phyloP scores from a whole-genome alignment of 30 jellyfish, hydroid and myxozoan species.

The Pseudorhiza aurosa region DNA sequence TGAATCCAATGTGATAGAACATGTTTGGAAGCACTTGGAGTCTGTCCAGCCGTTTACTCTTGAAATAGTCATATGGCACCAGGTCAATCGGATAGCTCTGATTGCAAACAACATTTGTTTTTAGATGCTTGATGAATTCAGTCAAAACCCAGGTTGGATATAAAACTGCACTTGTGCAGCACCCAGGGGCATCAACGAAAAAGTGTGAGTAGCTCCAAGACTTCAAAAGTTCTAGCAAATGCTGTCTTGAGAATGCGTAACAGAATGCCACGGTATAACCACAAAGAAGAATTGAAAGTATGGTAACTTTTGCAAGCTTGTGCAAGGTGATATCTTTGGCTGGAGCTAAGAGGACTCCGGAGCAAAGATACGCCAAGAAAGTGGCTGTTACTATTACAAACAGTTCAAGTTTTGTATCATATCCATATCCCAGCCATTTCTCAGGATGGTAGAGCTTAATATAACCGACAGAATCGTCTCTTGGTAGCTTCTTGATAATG shows the following conservation, averaged over 20 bases:
- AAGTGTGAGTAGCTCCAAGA: constrained; percentile 4
- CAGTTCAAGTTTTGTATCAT: constrained; percentile 37
- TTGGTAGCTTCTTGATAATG: neutral
- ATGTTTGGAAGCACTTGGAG: constrained; percentile 41
- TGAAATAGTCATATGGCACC: constrained; percentile 17
- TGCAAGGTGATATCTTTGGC: neutral
- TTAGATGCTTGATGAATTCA: constrained; percentile 10
- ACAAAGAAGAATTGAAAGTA: neutral
- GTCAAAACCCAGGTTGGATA: constrained; percentile 10
- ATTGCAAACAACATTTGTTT: constrained; percentile 11
- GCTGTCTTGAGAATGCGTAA: constrained; percentile 57
- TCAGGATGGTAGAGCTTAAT: constrained; percentile 42
- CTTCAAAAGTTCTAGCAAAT: constrained; percentile 14
- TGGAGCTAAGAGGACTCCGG: neutral
- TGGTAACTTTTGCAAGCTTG: neutral
- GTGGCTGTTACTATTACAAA: neutral
- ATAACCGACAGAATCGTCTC: constrained; percentile 28
- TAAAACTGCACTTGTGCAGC: constrained; percentile 42
- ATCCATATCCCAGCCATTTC: constrained; percentile 58
- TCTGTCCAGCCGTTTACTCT: neutral
- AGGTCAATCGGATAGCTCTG: constrained; percentile 8
- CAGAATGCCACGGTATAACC: constrained; percentile 3
- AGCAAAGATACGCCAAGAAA: neutral
- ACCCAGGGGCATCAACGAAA: constrained; percentile 16
- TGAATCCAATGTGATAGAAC: constrained; percentile 36